These are phyloP conservation scores for Drosophila sproati DNA, from an alignment of 1,140 invertebrate species.

Conservation along the genomic window DNA sequence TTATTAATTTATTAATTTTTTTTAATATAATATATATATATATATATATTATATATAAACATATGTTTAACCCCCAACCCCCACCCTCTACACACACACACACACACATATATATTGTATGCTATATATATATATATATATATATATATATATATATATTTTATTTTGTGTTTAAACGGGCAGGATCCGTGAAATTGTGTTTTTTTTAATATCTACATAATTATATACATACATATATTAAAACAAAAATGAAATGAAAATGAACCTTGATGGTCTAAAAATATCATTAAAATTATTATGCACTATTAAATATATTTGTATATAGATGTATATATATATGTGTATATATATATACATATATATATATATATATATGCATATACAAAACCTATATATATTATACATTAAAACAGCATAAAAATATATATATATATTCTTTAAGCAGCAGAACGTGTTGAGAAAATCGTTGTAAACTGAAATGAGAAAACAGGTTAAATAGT, in stretches of 20 bases:
- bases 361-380: slow-evolving; percentile 32
- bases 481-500: not conserved
- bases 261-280: slow-evolving; percentile 84
- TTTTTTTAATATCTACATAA: slow-evolving; percentile 39
- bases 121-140: slow-evolving; percentile 23
- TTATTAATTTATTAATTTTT: slow-evolving; percentile 77
- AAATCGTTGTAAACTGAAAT: slow-evolving; percentile 49
- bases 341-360: slow-evolving; percentile 49
- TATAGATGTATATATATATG: slow-evolving; percentile 34
- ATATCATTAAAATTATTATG: slow-evolving; percentile 76
- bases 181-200: slow-evolving; percentile 72
- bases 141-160: slow-evolving; percentile 21
- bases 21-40: slow-evolving; percentile 37
- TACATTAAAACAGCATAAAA: slow-evolving; percentile 8
- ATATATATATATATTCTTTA: slow-evolving; percentile 51
- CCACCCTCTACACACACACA: slow-evolving; percentile 20
- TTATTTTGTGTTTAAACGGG: slow-evolving; percentile 73
- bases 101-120: slow-evolving; percentile 8
- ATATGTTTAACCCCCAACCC: slow-evolving; percentile 29
- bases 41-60: slow-evolving; percentile 24
- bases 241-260: slow-evolving; percentile 47
- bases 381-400: slow-evolving; percentile 34
- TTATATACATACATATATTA: slow-evolving; percentile 40
- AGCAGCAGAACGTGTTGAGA: slow-evolving; percentile 28
- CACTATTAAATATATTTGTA: slow-evolving; percentile 51